Conservation (phyloP, 2,797 vertebrate genomes). For the Pipistrellus pipistrellus region DNA sequence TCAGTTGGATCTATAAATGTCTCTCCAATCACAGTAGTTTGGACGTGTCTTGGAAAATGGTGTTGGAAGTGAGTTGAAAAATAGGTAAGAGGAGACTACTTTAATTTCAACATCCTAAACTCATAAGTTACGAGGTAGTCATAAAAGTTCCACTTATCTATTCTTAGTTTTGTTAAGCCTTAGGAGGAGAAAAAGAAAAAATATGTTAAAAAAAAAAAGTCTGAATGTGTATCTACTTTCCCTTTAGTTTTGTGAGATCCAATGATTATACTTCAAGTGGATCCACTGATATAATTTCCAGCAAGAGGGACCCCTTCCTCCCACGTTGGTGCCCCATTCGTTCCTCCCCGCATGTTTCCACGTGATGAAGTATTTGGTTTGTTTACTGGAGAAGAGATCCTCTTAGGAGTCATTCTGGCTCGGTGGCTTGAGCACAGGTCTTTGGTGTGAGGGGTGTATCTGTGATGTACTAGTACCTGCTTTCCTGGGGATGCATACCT, state of each 20-base stretch:
- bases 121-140: neutral
- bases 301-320: conserved; percentile 10
- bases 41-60: neutral
- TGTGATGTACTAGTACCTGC: neutral
- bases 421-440: neutral
- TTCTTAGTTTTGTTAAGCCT: conserved; percentile 19
- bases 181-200: neutral
- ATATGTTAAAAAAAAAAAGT: neutral
- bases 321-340: neutral
- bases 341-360: neutral
- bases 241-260: neutral
- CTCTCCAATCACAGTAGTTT: neutral
- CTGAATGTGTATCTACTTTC: conserved; percentile 21
- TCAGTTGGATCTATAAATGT: neutral
- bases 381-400: neutral
- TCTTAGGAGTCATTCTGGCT: conserved; percentile 41
- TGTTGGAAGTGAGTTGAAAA: neutral
- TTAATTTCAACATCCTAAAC: neutral
- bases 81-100: neutral
- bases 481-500: conserved; percentile 37
- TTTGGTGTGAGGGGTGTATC: neutral
- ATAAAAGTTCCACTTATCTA: neutral
- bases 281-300: neutral
- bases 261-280: neutral
- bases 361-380: neutral